Evolutionary conservation across 2,888 invertebrate species (phyloP), one percentile per base, ranked within the genome.

Genomic region (Agrotis ipsilon): DNA sequence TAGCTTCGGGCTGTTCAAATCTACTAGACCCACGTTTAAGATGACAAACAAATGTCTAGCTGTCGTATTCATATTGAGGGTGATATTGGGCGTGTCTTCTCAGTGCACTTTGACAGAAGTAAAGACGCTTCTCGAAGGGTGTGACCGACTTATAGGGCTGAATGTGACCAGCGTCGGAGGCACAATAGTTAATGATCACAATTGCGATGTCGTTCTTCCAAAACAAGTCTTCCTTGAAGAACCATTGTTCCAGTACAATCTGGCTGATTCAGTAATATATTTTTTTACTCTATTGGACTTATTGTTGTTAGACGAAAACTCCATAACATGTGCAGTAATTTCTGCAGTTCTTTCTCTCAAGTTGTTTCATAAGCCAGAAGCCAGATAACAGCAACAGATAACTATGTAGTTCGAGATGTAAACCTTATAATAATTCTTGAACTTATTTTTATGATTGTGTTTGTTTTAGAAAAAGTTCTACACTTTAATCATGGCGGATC

Each of bases 201-300:
- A 96, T 69, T 96, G 96, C 72, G 96, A 96, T 79, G 92, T 95
- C 3, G 78, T 96, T 19, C 86, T 96, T 11, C 96, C 96, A 0
- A 96, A 95, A 76, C 94, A 95, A 89, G 95, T 95, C 5, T 96
- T 96, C 75, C 82, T 89, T 19, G 96, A 96, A 69, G 96, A 96
- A 78, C 96, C 96, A 0, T 80, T 93, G n/a, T 95, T 94, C 78
- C 93, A 93, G 77, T 96, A 92, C 72, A 62, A 85, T 43, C 72
- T 91, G 61, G 94, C 95, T 55, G 94, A 96, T 83, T 89, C 94
- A 86, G 96, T 95, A 89, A 73, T 55, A 14, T 55, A 11, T 14
- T 14, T 32, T 55, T 65, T 4, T 24, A 32, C n/a, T 48, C 48
- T 24, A 19, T 21, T 21, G 3, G 1, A 6, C n/a, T 18, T 1